Percentiles rank a stretch among this genome's conserved stretches.
Evolutionary conservation across 2,888 invertebrate species (phyloP).

Genomic region (Sminthurides aquaticus): DNA sequence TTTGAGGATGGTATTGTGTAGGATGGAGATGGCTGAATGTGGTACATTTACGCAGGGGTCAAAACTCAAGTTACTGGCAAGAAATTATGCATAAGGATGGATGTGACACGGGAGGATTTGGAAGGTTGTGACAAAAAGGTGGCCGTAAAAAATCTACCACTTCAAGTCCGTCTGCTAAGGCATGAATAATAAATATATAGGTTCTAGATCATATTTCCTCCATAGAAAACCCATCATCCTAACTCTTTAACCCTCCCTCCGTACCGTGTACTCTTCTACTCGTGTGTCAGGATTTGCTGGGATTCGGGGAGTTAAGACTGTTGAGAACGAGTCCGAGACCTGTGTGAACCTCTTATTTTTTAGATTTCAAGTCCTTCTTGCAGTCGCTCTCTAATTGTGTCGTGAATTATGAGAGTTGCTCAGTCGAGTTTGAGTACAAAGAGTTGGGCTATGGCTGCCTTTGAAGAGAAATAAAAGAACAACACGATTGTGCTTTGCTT

Average conservation of each 20-base stretch:
- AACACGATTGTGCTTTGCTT: too few species aligned
- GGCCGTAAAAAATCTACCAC: neutral
- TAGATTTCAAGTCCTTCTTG: neutral
- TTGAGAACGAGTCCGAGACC: neutral
- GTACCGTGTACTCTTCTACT: too few species aligned
- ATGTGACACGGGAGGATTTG: neutral
- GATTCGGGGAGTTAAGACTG: too few species aligned
- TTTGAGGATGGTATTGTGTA: too few species aligned
- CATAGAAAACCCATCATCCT: too few species aligned
- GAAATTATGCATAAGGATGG: neutral
- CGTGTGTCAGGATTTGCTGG: too few species aligned
- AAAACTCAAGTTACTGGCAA: too few species aligned
- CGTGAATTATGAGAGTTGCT: neutral
- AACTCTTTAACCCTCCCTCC: too few species aligned
- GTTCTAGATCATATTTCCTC: neutral
- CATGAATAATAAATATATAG: neutral
- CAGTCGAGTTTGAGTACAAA: neutral
- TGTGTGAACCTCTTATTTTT: neutral
- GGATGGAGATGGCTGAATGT: too few species aligned
- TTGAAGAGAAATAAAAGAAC: neutral
- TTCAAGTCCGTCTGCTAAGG: neutral
- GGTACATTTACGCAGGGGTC: too few species aligned
- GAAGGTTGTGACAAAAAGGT: neutral
- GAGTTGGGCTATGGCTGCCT: neutral
- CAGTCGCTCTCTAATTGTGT: too few species aligned